A percentile compares a stretch with the other conserved stretches of the same genome.
Conservation (phyloP, 2,888 invertebrate species). For the Leptura quadrifasciata region DNA sequence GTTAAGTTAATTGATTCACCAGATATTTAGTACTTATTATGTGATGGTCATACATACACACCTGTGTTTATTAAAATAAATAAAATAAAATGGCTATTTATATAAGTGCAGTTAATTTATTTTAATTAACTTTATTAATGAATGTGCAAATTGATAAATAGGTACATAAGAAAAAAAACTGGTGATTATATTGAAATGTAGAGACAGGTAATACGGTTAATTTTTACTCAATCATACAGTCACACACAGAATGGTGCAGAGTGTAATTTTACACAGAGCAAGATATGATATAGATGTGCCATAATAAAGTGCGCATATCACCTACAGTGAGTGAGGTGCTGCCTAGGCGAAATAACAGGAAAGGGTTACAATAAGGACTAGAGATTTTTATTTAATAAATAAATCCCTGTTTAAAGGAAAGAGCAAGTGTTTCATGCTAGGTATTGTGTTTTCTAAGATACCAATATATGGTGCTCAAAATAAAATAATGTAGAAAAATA, state of each 20-base stretch:
- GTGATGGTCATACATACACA: neutral
- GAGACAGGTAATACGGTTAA: neutral
- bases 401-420: conserved; percentile 24
- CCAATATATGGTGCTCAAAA: conserved; percentile 71
- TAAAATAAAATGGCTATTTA: neutral
- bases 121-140: conserved; percentile 7
- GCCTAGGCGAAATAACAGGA: conserved; percentile 66
- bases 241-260: conserved; percentile 73
- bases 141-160: neutral
- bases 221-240: conserved; percentile 66
- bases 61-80: neutral
- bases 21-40: neutral
- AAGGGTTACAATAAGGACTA: conserved; percentile 50
- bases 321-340: conserved; percentile 73
- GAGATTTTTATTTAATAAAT: conserved; percentile 22
- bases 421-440: conserved; percentile 66
- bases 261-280: conserved; percentile 71
- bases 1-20: neutral
- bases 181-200: neutral
- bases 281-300: conserved; percentile 71
- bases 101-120: neutral
- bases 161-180: neutral
- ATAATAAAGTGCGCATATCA: conserved; percentile 74
- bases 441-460: conserved; percentile 67
- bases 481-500: conserved; percentile 67